These are phyloP conservation scores for Pteromalus puparum DNA, from an alignment of 1,140 invertebrate genomes.

Conservation along the genomic window DNA sequence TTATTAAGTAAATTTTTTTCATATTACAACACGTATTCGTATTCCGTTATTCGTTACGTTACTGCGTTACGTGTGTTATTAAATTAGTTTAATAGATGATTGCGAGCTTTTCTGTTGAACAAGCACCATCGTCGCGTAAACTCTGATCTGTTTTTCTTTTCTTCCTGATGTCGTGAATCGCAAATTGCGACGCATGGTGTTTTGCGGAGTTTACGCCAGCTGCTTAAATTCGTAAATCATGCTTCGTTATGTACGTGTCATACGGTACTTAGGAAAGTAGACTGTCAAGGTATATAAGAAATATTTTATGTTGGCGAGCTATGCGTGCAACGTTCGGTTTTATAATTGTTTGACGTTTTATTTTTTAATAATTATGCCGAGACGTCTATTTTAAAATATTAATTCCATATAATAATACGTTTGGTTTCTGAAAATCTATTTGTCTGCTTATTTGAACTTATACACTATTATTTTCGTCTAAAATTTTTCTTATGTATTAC, in stretches of 20 bases:
- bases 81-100: not conserved
- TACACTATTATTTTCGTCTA: too few species aligned
- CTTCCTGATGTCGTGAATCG: conserved; percentile 7
- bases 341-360: too few species aligned
- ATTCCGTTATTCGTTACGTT: not conserved
- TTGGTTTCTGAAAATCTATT: too few species aligned
- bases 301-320: not conserved
- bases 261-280: conserved; percentile 23
- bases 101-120: not conserved
- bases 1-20: too few species aligned
- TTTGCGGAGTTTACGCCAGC: not conserved
- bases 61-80: not conserved
- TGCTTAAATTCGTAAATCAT: conserved; percentile 13
- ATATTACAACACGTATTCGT: not conserved
- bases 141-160: not conserved
- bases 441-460: too few species aligned
- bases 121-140: not conserved
- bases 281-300: not conserved
- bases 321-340: not conserved
- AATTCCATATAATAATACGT: too few species aligned
- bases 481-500: too few species aligned
- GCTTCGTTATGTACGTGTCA: not conserved
- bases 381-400: too few species aligned
- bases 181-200: not conserved
- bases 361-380: too few species aligned